A percentile compares a stretch with the other conserved stretches of the same genome.
These are phyloP conservation scores for Poeciliopsis infans DNA, from an alignment of 2,797 vertebrate species.

Conservation along the genomic window DNA sequence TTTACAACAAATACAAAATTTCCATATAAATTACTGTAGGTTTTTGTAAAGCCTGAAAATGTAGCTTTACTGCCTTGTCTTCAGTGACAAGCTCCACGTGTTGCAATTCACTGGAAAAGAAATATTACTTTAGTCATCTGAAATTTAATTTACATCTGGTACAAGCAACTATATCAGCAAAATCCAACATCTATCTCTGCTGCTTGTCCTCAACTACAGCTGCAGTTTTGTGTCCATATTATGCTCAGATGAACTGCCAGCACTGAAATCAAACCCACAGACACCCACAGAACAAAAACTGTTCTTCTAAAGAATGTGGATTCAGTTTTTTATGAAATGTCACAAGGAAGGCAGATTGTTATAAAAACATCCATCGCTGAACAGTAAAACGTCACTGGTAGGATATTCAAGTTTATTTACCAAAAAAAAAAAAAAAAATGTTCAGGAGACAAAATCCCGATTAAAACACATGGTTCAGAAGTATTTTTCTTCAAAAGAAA, in stretches of 20 bases:
- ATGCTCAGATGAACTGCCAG: slow-evolving; percentile 39
- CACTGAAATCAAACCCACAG: slow-evolving; percentile 36
- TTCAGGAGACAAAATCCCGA: neutral
- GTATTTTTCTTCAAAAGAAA: neutral
- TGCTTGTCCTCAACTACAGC: neutral
- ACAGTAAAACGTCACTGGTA: slow-evolving; percentile 16
- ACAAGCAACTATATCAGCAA: neutral
- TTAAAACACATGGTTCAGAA: neutral
- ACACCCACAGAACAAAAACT: slow-evolving; percentile 21
- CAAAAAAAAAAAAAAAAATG: fast-evolving
- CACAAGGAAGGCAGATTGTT: slow-evolving; percentile 29
- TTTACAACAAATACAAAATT: neutral
- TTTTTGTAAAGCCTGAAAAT: slow-evolving; percentile 42
- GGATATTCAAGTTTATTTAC: neutral
- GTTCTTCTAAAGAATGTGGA: neutral
- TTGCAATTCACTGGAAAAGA: slow-evolving; percentile 8
- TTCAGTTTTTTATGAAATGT: slow-evolving; percentile 34
- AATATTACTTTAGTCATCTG: neutral
- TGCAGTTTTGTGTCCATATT: slow-evolving; percentile 33
- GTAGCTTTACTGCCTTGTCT: slow-evolving; percentile 31
- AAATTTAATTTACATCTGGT: neutral
- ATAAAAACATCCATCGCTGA: slow-evolving; percentile 19
- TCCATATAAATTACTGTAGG: slow-evolving; percentile 21
- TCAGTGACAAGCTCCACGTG: slow-evolving; percentile 37
- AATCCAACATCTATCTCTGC: neutral